phyloP scores from a whole-genome alignment of 2,113 vertebrate genomes.

The Cryptomyrus ogoouensis region DNA sequence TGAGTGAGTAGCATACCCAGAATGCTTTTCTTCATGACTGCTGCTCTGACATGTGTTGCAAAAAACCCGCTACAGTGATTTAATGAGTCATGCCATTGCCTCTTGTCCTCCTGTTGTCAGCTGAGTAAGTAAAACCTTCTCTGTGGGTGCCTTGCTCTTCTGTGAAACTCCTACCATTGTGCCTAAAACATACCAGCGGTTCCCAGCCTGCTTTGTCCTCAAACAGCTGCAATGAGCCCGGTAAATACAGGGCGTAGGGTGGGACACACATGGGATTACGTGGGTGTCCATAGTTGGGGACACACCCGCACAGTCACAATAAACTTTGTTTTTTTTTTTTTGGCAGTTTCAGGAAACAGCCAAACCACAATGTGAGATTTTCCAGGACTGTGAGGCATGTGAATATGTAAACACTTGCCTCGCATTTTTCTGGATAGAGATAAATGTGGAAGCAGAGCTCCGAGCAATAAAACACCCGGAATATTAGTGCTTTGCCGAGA shows the following conservation, averaged over 20 bases:
- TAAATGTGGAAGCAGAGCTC: not conserved
- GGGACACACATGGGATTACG: not conserved
- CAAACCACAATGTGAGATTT: not conserved
- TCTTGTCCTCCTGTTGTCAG: constrained; percentile 15
- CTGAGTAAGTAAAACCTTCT: not conserved
- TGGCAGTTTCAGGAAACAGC: not conserved
- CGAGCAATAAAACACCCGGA: not conserved
- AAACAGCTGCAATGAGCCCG: not conserved
- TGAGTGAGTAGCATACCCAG: constrained; percentile 5
- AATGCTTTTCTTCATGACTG: constrained; percentile 7
- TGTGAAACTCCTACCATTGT: not conserved
- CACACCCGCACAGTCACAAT: not conserved
- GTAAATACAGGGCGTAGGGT: not conserved
- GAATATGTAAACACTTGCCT: not conserved
- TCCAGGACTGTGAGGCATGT: not conserved
- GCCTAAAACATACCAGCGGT: not conserved
- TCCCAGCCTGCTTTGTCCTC: too few species aligned
- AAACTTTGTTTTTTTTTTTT: not conserved
- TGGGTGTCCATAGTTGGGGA: not conserved
- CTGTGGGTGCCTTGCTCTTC: not conserved
- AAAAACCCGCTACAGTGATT: not conserved
- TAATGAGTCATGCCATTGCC: not conserved
- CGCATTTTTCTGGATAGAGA: not conserved
- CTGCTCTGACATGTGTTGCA: constrained; percentile 6
- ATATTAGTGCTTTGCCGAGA: not conserved